Conservation (phyloP, 2,797 vertebrate species). For the Sebastes itinus region DNA sequence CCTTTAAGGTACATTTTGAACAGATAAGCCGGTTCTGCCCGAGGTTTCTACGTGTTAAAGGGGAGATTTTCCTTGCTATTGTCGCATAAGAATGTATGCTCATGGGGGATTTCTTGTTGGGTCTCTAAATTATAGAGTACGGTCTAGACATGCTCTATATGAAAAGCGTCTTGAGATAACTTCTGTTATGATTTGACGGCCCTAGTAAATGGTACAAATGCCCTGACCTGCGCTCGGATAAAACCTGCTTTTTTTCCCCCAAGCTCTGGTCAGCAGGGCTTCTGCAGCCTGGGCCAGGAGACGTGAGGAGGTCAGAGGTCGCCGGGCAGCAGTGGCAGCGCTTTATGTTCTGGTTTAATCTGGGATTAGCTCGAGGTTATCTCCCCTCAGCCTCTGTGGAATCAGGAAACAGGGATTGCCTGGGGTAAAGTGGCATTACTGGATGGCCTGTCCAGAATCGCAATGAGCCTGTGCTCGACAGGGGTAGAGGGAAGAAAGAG, state of each 20-base stretch:
- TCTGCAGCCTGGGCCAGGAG: slow-evolving; percentile 33
- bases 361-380: slow-evolving; percentile 81
- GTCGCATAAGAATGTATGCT: too few relatives aligned
- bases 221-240: neutral
- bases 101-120: too few relatives aligned
- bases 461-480: slow-evolving; percentile 51
- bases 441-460: slow-evolving; percentile 54
- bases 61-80: too few relatives aligned
- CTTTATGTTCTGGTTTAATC: slow-evolving; percentile 79
- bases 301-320: slow-evolving; percentile 65
- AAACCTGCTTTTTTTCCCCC: neutral
- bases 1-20: fast-evolving
- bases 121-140: too few relatives aligned
- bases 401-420: slow-evolving; percentile 79
- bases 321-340: slow-evolving; percentile 56
- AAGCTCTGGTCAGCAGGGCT: slow-evolving; percentile 36
- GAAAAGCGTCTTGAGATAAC: too few relatives aligned
- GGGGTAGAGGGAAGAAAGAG: slow-evolving; percentile 1
- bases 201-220: neutral
- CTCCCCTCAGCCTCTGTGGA: slow-evolving; percentile 71
- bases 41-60: too few relatives aligned
- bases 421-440: slow-evolving; percentile 75
- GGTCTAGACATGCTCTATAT: too few relatives aligned
- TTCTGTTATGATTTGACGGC: too few relatives aligned
- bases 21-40: too few relatives aligned